phyloP scores from a whole-genome alignment of 2,113 vertebrate species.

The Nesospiza acunhae region DNA sequence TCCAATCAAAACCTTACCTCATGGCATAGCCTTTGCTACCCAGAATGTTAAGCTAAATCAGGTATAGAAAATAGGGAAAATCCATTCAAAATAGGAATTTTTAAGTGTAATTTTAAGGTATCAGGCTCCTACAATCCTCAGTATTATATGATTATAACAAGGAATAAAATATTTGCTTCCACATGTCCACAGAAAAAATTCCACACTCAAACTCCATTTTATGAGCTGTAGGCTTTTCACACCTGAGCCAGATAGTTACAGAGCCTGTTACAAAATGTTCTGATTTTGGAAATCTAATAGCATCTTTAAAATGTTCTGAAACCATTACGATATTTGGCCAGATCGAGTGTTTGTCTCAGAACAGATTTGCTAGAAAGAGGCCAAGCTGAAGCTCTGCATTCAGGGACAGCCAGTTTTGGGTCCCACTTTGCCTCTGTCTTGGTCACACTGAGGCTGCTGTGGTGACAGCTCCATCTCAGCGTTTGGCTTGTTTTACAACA shows the following conservation, averaged over 20 bases:
- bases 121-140: not conserved
- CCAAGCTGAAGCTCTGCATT: not conserved
- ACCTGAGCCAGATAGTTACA: not conserved
- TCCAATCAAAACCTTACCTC: not conserved
- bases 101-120: not conserved
- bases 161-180: not conserved
- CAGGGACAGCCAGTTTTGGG: not conserved
- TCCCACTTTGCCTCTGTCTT: not conserved
- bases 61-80: not conserved
- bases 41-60: not conserved
- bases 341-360: not conserved
- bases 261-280: not conserved
- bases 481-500: not conserved
- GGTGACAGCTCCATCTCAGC: not conserved
- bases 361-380: not conserved
- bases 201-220: not conserved
- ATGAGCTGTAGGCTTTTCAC: not conserved
- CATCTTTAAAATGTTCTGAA: not conserved
- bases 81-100: not conserved
- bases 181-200: not conserved
- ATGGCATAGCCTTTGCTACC: not conserved
- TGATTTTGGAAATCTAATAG: not conserved
- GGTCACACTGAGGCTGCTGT: not conserved
- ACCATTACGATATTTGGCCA: not conserved
- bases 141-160: not conserved